Evolutionary conservation across 2,113 vertebrate species (phyloP).

Genomic region (Eulemur macaco): DNA sequence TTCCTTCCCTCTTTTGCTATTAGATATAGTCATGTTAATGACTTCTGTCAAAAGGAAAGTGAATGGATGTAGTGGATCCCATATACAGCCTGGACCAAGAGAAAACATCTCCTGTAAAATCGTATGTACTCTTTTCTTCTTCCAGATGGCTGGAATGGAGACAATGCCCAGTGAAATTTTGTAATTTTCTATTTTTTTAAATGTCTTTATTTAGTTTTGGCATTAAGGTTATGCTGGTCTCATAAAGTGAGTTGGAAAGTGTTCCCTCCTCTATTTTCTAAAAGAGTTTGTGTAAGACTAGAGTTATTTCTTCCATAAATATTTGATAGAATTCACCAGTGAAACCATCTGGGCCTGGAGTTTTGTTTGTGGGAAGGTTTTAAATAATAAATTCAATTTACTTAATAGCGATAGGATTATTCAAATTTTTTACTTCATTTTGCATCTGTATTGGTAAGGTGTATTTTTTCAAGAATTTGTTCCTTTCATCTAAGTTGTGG

Average conservation of each 20-base stretch:
- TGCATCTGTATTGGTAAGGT: constrained; percentile 20
- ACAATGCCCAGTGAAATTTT: constrained; percentile 18
- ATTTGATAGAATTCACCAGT: constrained; percentile 56
- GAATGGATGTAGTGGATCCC: not conserved
- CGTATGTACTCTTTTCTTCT: not conserved
- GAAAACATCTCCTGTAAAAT: not conserved
- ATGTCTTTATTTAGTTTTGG: constrained; percentile 34
- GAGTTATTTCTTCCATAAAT: constrained; percentile 60
- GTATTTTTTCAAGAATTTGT: constrained; percentile 8
- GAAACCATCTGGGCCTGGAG: constrained; percentile 15
- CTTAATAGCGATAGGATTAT: not conserved
- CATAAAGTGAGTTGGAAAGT: constrained; percentile 18
- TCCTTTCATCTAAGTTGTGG: constrained; percentile 27
- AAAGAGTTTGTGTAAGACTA: constrained; percentile 37
- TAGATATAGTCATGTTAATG: not conserved
- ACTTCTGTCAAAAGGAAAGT: not conserved
- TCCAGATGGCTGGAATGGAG: not conserved
- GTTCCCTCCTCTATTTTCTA: constrained; percentile 7
- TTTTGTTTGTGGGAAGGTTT: constrained; percentile 52
- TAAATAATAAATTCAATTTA: constrained; percentile 43
- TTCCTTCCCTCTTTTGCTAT: not conserved
- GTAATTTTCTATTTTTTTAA: not conserved
- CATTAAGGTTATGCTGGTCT: constrained; percentile 28
- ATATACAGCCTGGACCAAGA: not conserved
- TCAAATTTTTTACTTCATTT: not conserved